phyloP scores from a whole-genome alignment of 2,888 invertebrate species.

The Drosophila kuntzei region DNA sequence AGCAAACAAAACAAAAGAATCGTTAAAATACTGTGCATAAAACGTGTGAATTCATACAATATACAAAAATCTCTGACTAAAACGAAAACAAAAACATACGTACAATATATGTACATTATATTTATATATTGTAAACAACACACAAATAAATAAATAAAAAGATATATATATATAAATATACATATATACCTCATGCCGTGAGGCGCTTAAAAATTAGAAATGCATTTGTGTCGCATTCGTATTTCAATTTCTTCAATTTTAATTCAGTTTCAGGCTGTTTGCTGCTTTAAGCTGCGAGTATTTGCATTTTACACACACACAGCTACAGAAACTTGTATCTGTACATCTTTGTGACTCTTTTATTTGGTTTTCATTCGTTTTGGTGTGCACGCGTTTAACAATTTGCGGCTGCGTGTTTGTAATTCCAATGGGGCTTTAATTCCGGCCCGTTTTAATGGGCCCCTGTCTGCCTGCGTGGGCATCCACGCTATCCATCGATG shows the following conservation, averaged over 20 bases:
- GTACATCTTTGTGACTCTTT: conserved; percentile 32
- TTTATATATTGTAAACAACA: conserved; percentile 18
- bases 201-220: conserved; percentile 54
- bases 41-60: conserved; percentile 42
- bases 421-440: conserved; percentile 60
- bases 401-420: conserved; percentile 62
- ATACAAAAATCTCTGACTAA: conserved; percentile 35
- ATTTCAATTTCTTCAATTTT: conserved; percentile 37
- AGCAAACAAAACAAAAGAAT: conserved; percentile 18
- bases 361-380: conserved; percentile 29
- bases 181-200: conserved; percentile 57
- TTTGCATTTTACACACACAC: conserved; percentile 35
- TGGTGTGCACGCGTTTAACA: conserved; percentile 62
- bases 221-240: conserved; percentile 69
- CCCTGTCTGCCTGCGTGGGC: not conserved
- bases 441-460: conserved; percentile 38
- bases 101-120: conserved; percentile 8
- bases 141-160: conserved; percentile 26
- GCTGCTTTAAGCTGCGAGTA: conserved; percentile 12
- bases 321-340: not conserved
- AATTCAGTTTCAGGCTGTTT: conserved; percentile 24
- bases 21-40: conserved; percentile 68
- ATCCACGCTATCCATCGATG: conserved; percentile 2
- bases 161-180: conserved; percentile 27
- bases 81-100: conserved; percentile 9